Evolutionary conservation across 2,888 invertebrate genomes (phyloP), one percentile per base, ranked within the genome.

Genomic region (Bhutanitis thaidina): DNA sequence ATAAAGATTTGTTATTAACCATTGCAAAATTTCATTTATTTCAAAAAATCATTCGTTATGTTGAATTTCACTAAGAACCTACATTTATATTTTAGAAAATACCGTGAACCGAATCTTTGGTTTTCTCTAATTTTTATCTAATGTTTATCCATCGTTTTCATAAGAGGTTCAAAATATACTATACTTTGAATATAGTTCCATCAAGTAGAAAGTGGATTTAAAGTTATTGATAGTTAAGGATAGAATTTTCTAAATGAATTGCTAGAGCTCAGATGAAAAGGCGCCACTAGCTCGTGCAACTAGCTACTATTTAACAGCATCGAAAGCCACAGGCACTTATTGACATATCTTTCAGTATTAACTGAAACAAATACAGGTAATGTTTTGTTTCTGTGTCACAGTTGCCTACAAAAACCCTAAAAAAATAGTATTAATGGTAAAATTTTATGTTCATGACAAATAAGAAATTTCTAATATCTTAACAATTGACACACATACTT

Each of bases 51-150:
- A 1, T 27, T 8, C 27, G 2, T 27, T 7, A 27, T 7, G 1
- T 20, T 20, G 8, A 27, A 27, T 34, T 34, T 34, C 10, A 12
- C 34, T 34, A 34, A 34, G 7, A 34, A n/a, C n/a, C 34, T 34
- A 34, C 12, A 10, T 50, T 12, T 35, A 40, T 13, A 44, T 39
- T 39, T 44, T 12, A n/a, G 35, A 51, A 44, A 44, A 40, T 20
- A 38, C 32, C 13, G 32, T 46, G 35, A 40, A 36, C 45, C 47
- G 43, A 37, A 52, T 47, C 52, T 52, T 52, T 52, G 52, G 52
- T 52, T 52, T 34, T 30, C 49, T 44, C 40, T 34, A 39, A n/a
- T 16, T 46, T 51, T 41, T 37, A 43, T 36, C 27, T 32, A 43
- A 46, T 34, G 32, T 30, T 30, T 16, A 20, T 9, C 14, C 8